phyloP scores from a whole-genome alignment of 2,888 invertebrate species.

The Entomobrya multifasciata region DNA sequence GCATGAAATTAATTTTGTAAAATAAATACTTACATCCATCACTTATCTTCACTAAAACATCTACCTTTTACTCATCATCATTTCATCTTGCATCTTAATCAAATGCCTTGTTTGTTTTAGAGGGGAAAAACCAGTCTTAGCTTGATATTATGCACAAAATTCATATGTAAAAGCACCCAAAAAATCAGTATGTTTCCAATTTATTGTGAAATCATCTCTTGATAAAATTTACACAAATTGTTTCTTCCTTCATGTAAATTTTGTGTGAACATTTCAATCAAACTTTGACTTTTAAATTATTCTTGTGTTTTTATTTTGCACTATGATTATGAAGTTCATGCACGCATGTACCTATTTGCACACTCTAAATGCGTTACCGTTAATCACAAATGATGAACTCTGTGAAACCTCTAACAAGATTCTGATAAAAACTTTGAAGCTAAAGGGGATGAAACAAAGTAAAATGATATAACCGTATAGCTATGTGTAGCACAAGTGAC shows the following conservation, averaged over 20 bases:
- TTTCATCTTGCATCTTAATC: neutral
- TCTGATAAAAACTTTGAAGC: conserved; percentile 10
- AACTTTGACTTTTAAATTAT: too few species aligned
- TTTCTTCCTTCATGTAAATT: too few species aligned
- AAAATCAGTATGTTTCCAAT: too few species aligned
- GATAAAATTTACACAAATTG: too few species aligned
- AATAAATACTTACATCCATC: conserved; percentile 10
- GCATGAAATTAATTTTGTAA: conserved; percentile 42
- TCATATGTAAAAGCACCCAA: too few species aligned
- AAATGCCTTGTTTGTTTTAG: neutral
- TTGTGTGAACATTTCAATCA: too few species aligned
- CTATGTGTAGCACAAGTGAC: neutral
- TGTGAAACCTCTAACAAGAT: conserved; percentile 6
- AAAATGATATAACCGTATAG: neutral
- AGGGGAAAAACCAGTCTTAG: too few species aligned
- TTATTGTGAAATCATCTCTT: too few species aligned
- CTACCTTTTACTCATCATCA: neutral
- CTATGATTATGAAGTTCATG: too few species aligned
- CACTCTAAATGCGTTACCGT: neutral
- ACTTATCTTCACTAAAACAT: neutral
- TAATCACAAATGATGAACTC: neutral
- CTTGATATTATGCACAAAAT: too few species aligned
- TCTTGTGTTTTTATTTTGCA: too few species aligned
- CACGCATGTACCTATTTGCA: too few species aligned
- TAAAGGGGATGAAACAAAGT: neutral